These are phyloP conservation scores for Heliconius hortense DNA, from an alignment of 2,888 invertebrate species.

Conservation along the genomic window DNA sequence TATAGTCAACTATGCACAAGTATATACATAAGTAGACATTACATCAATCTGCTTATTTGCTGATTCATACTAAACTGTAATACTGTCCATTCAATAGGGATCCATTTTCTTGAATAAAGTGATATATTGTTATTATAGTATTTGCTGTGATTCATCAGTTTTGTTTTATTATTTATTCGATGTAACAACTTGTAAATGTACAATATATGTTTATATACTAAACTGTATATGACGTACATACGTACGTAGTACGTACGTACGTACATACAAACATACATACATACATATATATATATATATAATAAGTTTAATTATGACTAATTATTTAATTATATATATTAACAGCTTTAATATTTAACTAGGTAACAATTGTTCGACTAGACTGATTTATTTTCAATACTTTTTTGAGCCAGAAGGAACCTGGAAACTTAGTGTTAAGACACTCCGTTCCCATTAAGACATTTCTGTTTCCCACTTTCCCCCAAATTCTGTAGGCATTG, in stretches of 20 bases:
- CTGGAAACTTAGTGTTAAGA: too few species aligned
- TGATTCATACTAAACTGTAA: slow-evolving; percentile 14
- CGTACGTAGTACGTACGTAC: background rate
- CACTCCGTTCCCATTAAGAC: too few species aligned
- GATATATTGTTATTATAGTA: background rate
- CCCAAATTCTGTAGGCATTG: too few species aligned
- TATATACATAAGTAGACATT: background rate
- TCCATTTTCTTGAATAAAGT: slow-evolving; percentile 16
- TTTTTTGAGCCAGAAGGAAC: too few species aligned
- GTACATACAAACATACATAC: too few species aligned
- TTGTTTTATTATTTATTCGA: background rate
- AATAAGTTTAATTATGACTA: background rate
- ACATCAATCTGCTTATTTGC: background rate
- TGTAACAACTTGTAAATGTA: background rate
- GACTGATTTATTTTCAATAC: background rate
- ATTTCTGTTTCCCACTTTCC: too few species aligned
- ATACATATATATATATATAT: background rate
- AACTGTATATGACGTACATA: background rate
- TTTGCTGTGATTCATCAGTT: background rate
- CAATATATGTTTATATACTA: background rate
- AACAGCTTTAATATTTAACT: background rate
- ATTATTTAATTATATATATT: background rate
- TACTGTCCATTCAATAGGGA: background rate
- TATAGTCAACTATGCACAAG: background rate
- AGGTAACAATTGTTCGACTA: background rate